Conservation (phyloP, 2,113 vertebrate species). For the Misgurnus mizolepis region DNA sequence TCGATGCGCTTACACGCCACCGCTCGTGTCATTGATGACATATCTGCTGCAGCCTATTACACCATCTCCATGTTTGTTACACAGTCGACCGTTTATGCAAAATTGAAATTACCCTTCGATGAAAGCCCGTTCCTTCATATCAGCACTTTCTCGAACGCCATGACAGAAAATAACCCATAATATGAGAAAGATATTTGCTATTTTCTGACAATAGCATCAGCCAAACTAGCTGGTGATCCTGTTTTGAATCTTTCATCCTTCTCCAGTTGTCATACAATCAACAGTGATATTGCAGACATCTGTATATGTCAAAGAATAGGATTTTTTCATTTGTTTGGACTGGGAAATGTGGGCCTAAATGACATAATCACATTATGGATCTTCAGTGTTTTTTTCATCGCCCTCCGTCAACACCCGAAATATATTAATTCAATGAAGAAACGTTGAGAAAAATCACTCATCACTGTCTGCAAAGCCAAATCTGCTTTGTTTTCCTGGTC, state of each 20-base stretch:
- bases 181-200: constrained; percentile 50
- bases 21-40: constrained; percentile 46
- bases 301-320: constrained; percentile 50
- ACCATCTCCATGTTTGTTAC: constrained; percentile 35
- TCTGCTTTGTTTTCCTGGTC: constrained; percentile 33
- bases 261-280: constrained; percentile 50
- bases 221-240: constrained; percentile 39
- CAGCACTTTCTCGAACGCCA: constrained; percentile 48
- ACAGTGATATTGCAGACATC: constrained; percentile 58
- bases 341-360: constrained; percentile 46
- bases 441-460: constrained; percentile 21
- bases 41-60: constrained; percentile 55
- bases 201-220: constrained; percentile 51
- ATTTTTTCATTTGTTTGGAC: constrained; percentile 50
- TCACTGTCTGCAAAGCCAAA: constrained; percentile 21
- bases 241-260: constrained; percentile 46
- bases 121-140: constrained; percentile 49
- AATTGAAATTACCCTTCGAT: constrained; percentile 52
- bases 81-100: constrained; percentile 47
- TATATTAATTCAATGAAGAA: constrained; percentile 42
- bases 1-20: constrained; percentile 38
- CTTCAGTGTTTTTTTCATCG: constrained; percentile 43
- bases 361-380: constrained; percentile 44
- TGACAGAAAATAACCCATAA: constrained; percentile 51
- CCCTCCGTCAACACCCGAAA: constrained; percentile 12